phyloP scores from a whole-genome alignment of 2,113 vertebrate species.

The cattle (Bos taurus) region DNA sequence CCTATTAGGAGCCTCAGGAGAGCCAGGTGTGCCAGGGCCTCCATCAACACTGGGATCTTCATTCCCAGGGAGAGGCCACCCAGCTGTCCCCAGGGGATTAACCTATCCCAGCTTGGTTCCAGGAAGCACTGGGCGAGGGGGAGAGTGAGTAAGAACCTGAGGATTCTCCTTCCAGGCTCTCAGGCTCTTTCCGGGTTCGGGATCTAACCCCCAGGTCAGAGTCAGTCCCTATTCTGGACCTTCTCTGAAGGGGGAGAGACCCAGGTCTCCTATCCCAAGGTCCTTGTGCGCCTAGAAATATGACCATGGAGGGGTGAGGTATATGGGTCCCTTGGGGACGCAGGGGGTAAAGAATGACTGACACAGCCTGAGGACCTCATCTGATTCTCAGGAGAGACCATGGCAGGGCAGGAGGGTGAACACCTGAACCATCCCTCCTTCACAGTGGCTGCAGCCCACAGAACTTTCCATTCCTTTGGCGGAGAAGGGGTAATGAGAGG shows the following conservation, averaged over 20 bases:
- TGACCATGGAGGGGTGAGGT: background rate
- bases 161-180: background rate
- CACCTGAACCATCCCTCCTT: background rate
- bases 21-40: background rate
- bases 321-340: background rate
- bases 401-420: background rate
- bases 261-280: background rate
- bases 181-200: background rate
- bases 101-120: background rate
- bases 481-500: background rate
- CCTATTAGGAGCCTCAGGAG: background rate
- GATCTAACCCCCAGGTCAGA: background rate
- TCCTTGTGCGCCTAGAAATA: background rate
- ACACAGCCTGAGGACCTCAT: background rate
- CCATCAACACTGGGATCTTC: background rate
- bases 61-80: background rate
- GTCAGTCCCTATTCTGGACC: background rate
- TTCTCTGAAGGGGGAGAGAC: background rate
- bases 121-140: background rate
- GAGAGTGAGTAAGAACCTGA: background rate
- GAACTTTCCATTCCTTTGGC: background rate
- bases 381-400: background rate
- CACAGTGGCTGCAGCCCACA: background rate
- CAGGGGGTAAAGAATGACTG: background rate
- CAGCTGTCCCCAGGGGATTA: conserved; percentile 6